phyloP scores from a whole-genome alignment of 2,113 vertebrate genomes.

The Pao palembangensis region DNA sequence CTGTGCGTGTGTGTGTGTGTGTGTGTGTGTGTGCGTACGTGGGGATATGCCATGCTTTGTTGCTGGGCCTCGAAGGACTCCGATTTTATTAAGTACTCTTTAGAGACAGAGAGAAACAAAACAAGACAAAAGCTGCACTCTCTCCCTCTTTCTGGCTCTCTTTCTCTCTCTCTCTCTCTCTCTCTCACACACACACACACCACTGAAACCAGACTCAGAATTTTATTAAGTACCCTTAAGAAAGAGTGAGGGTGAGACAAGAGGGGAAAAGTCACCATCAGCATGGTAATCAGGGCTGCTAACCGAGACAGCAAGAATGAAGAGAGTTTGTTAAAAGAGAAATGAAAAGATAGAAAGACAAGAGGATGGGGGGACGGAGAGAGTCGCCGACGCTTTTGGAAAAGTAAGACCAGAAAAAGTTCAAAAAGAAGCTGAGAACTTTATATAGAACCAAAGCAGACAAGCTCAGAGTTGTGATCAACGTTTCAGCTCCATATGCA shows the following conservation, averaged over 20 bases:
- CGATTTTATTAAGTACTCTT: conserved; percentile 80
- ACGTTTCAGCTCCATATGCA: conserved; percentile 15
- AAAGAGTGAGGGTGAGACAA: conserved; percentile 64
- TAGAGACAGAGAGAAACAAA: conserved; percentile 72
- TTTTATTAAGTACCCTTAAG: conserved; percentile 71
- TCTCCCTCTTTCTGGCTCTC: no score
- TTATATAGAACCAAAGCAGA: conserved; percentile 54
- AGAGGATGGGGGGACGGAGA: neutral
- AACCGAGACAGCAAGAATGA: conserved; percentile 50
- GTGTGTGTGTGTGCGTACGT: conserved; percentile 17
- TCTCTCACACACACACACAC: neutral
- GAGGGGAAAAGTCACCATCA: conserved; percentile 67
- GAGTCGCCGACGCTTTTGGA: conserved; percentile 16
- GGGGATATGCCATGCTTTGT: conserved; percentile 61
- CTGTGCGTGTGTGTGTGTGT: conserved; percentile 4
- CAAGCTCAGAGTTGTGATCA: no score
- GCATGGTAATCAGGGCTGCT: conserved; percentile 78
- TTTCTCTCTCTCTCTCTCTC: conserved; percentile 38
- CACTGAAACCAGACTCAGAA: conserved; percentile 54
- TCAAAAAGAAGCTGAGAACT: conserved; percentile 21
- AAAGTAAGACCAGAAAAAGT: conserved; percentile 11
- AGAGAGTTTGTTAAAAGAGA: conserved; percentile 67
- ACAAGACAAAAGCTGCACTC: conserved; percentile 62
- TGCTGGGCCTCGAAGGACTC: conserved; percentile 62
- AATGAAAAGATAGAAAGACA: conserved; percentile 25